Evolutionary conservation across 2,888 invertebrate genomes (phyloP), one percentile per base, ranked within the genome.

Genomic region (Panopea generosa): DNA sequence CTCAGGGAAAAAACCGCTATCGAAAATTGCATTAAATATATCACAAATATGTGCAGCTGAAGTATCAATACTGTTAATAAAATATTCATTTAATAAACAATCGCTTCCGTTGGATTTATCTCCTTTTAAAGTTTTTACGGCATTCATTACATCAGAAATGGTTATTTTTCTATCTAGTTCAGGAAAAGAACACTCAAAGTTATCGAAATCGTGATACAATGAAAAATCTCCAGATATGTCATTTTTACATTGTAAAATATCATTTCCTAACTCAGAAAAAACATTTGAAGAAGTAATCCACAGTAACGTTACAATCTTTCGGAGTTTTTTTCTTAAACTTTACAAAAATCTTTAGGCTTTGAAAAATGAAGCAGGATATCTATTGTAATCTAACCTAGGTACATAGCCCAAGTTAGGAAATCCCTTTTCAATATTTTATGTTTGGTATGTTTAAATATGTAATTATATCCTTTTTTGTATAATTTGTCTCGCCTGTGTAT

Each of bases 51-150:
- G 56, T 4, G 47, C 9, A 29, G 24, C 9, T 27, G 47, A 33
- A 29, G 50, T 59, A 59, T 67, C 57, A 1, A 38, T 38, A 40
- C 38, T 38, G 11, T 67, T 59, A 20, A 67, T 57, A 18, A 59
- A 50, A 49, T 59, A 67, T n/a, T 67, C 59, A 59, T 67, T 67
- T 2, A 66, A 27, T n/a, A 67, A 38, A 33, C 18, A 43, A 52
- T 67, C 67, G 18, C 18, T 33, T 11, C 50, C 59, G 9, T 7
- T 22, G 4, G 59, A 29, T 50, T 67, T 67, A 3, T 47, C 24
- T 27, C 50, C 26, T 56, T 67, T 67, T 22, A 67, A 26, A 18
- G 7, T 16, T 45, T 33, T 66, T 6, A 66, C 49, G 22, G 66
- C 56, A 18, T 47, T 18, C 33, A 7, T 11, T 18, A 66, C 18